A percentile compares a stretch with the other conserved stretches of the same genome.
Conservation (phyloP, 2,113 vertebrate genomes). For the Barnardius zonarius region DNA sequence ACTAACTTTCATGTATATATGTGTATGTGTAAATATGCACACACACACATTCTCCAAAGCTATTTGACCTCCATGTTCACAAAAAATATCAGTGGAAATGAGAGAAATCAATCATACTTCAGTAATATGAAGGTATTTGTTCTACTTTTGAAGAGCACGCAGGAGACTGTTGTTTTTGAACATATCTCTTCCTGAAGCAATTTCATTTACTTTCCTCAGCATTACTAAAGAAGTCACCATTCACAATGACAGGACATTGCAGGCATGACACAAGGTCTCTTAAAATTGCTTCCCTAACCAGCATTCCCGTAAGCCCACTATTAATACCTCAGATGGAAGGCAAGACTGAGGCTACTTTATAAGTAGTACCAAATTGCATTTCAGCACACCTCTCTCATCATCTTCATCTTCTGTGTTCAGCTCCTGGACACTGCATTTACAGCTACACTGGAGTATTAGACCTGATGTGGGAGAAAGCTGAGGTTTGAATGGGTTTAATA, state of each 20-base stretch:
- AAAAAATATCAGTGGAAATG: background rate
- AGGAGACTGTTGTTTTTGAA: background rate
- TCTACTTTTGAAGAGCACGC: background rate
- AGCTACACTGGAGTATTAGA: background rate
- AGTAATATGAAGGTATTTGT: background rate
- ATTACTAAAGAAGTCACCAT: background rate
- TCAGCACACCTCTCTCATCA: background rate
- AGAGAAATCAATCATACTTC: background rate
- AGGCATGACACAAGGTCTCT: background rate
- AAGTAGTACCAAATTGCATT: background rate
- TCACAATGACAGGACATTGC: constrained; percentile 14
- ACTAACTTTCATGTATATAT: background rate
- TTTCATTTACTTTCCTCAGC: constrained; percentile 7
- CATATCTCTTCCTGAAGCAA: background rate
- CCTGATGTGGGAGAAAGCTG: background rate
- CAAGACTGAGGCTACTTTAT: background rate
- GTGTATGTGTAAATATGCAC: background rate
- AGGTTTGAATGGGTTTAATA: background rate
- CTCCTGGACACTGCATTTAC: background rate
- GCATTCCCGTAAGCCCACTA: background rate
- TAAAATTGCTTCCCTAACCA: background rate
- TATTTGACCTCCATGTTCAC: background rate
- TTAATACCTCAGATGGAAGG: background rate
- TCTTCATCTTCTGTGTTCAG: background rate
- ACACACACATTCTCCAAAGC: background rate